A percentile compares a stretch with the other conserved stretches of the same genome.
phyloP scores from a whole-genome alignment of 2,797 vertebrate genomes.

The Characodon lateralis region DNA sequence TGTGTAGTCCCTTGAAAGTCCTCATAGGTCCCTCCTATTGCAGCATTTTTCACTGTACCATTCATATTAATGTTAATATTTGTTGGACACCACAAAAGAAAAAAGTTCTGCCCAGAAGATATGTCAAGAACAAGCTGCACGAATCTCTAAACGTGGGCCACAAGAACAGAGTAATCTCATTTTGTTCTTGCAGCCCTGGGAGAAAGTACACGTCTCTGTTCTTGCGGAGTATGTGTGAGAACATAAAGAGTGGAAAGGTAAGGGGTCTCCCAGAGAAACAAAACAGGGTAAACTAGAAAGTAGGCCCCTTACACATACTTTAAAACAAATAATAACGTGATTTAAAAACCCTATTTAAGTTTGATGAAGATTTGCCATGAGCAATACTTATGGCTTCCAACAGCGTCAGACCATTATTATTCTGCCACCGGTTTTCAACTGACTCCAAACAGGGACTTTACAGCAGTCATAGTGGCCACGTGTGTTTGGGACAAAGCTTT shows the following conservation, averaged over 20 bases:
- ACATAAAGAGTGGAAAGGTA: neutral
- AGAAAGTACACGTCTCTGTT: too few species aligned
- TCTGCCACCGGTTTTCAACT: neutral
- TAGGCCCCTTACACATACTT: neutral
- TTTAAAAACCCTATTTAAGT: neutral
- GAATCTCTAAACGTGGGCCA: too few species aligned
- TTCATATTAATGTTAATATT: neutral
- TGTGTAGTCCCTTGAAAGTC: neutral
- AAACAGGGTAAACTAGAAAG: neutral
- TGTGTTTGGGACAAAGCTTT: neutral
- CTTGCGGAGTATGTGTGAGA: neutral
- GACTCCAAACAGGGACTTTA: neutral
- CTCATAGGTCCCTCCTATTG: neutral
- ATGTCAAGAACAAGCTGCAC: neutral
- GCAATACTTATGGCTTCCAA: neutral
- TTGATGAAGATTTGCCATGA: neutral
- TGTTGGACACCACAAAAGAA: neutral
- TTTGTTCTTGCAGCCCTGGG: too few species aligned
- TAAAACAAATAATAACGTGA: neutral
- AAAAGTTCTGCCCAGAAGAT: neutral
- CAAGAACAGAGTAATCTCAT: too few species aligned
- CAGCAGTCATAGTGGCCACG: neutral
- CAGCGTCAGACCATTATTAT: neutral
- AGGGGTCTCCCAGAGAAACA: neutral
- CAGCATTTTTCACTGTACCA: neutral